phyloP scores from a whole-genome alignment of 2,113 vertebrate species.

The Tetrao urogallus region DNA sequence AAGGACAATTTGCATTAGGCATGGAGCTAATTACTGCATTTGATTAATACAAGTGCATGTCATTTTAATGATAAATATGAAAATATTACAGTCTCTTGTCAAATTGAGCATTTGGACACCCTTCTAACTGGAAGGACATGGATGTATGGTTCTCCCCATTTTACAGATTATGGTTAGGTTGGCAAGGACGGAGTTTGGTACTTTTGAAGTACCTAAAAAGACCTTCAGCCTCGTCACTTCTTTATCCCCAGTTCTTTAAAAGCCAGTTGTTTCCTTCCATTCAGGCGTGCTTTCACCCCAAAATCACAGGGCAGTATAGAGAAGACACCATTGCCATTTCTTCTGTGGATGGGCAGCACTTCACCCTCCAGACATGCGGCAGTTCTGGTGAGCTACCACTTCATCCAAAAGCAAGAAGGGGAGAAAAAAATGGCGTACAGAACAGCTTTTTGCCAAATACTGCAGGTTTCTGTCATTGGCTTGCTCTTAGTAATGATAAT shows the following conservation, averaged over 20 bases:
- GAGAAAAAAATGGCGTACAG: neutral
- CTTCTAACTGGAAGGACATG: accelerated
- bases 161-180: neutral
- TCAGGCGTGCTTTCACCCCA: neutral
- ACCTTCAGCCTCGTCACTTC: neutral
- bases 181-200: neutral
- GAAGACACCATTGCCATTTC: neutral
- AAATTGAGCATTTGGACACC: neutral
- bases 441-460: neutral
- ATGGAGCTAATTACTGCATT: slow-evolving; percentile 29
- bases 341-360: neutral
- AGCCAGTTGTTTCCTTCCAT: neutral
- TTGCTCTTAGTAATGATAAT: accelerated
- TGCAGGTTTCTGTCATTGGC: neutral
- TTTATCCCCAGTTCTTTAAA: neutral
- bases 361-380: neutral
- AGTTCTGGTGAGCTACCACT: accelerated
- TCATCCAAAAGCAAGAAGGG: neutral
- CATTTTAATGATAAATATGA: slow-evolving; percentile 5
- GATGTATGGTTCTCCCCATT: neutral
- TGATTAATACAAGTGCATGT: slow-evolving; percentile 30
- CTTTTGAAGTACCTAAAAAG: neutral
- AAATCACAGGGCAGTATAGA: accelerated
- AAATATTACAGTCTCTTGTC: neutral
- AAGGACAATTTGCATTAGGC: neutral